A percentile compares a stretch with the other conserved stretches of the same genome.
phyloP scores from a whole-genome alignment of 2,113 vertebrate genomes.

The Seriola quinqueradiata region DNA sequence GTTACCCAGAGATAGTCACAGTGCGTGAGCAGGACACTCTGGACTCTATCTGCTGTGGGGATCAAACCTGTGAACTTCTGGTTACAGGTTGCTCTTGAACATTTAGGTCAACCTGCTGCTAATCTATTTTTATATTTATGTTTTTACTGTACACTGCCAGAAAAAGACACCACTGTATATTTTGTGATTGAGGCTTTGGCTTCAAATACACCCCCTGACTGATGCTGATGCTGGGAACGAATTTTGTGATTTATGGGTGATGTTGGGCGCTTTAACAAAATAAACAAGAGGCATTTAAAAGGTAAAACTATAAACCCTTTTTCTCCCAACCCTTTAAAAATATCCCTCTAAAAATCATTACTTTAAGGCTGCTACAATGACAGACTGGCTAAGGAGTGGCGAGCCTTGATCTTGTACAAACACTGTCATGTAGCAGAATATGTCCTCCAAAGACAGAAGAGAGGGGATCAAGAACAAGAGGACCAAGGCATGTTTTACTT shows the following conservation, averaged over 20 bases:
- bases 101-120: slow-evolving; percentile 72
- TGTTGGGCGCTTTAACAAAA: slow-evolving; percentile 5
- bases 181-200: slow-evolving; percentile 8
- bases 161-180: slow-evolving; percentile 41
- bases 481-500: not conserved
- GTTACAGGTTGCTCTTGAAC: slow-evolving; percentile 51
- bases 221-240: not conserved
- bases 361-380: slow-evolving; percentile 41
- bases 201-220: slow-evolving; percentile 3
- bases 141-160: slow-evolving; percentile 57
- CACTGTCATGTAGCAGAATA: not conserved
- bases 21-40: slow-evolving; percentile 28
- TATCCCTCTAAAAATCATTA: not conserved
- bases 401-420: slow-evolving; percentile 23
- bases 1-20: slow-evolving; percentile 41
- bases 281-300: not conserved
- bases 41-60: slow-evolving; percentile 56
- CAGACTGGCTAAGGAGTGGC: slow-evolving; percentile 12
- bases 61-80: slow-evolving; percentile 58
- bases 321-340: not conserved
- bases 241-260: slow-evolving; percentile 6
- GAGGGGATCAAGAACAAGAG: slow-evolving; percentile 7
- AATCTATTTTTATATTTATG: slow-evolving; percentile 55
- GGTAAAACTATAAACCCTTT: no score
- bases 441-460: slow-evolving; percentile 5